Percentiles rank a stretch among this genome's conserved stretches.
These are phyloP conservation scores for Sphyrna mokarran DNA, from an alignment of 2,113 vertebrate species.

Conservation along the genomic window DNA sequence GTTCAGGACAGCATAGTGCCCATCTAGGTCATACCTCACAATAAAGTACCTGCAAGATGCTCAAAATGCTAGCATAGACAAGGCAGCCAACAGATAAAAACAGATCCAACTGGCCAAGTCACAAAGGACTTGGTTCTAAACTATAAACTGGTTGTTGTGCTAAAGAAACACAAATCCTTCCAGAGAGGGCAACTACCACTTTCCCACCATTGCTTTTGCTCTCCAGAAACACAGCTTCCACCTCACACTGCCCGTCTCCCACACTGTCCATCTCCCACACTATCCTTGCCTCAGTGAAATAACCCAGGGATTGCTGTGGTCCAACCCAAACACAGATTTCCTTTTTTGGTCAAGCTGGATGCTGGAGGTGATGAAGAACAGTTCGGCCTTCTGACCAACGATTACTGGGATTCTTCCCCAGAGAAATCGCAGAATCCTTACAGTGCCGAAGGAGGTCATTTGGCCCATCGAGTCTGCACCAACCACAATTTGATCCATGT, in stretches of 20 bases:
- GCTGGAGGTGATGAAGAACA: background rate
- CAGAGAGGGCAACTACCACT: background rate
- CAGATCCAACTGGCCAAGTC: background rate
- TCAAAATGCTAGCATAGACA: background rate
- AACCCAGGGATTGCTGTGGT: background rate
- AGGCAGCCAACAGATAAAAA: background rate
- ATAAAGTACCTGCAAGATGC: too few species aligned
- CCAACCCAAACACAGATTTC: background rate
- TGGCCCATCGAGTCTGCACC: too few species aligned
- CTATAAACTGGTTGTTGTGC: background rate
- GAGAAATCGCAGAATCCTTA: background rate
- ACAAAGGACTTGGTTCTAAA: background rate
- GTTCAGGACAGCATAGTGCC: too few species aligned
- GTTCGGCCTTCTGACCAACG: background rate
- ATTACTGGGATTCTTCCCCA: background rate
- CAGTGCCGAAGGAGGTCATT: too few species aligned
- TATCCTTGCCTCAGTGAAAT: background rate
- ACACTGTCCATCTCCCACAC: background rate
- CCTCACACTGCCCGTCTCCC: background rate
- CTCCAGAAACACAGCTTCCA: background rate
- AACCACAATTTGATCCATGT: too few species aligned
- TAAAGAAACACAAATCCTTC: background rate
- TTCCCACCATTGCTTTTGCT: background rate
- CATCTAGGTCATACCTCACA: too few species aligned
- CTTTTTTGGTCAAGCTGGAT: background rate